Conservation (phyloP, 2,113 vertebrate species). For the Thalassoma bifasciatum region DNA sequence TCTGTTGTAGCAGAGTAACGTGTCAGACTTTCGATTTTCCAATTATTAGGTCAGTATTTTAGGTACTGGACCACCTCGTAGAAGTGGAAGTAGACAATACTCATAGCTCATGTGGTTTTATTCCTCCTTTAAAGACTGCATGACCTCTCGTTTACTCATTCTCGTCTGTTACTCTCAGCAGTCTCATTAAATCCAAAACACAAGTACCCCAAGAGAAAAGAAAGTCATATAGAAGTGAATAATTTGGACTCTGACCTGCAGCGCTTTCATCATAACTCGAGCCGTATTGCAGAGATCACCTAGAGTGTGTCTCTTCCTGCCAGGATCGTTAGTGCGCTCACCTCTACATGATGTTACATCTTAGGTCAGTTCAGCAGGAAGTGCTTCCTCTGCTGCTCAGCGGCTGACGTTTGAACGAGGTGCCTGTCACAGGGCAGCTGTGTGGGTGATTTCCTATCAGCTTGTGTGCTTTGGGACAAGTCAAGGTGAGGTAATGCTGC, state of each 20-base stretch:
- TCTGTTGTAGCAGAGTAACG: no score
- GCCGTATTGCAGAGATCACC: not conserved
- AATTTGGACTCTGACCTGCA: constrained; percentile 2
- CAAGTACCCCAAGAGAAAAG: not conserved
- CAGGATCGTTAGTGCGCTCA: constrained; percentile 28
- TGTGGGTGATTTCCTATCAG: constrained; percentile 48
- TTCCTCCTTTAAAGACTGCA: not conserved
- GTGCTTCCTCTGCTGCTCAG: constrained; percentile 33
- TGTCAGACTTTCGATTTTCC: no score
- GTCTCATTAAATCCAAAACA: constrained; percentile 2
- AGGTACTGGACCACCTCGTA: no score
- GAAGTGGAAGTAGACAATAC: no score
- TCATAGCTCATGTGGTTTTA: no score
- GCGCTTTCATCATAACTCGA: not conserved
- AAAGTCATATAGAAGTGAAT: not conserved
- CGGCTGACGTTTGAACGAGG: not conserved
- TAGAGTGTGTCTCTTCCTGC: constrained; percentile 4
- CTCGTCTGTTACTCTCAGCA: not conserved
- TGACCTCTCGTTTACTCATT: not conserved
- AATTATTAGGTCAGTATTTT: no score
- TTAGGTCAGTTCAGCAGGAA: constrained; percentile 38
- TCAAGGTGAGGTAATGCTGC: constrained; percentile 69
- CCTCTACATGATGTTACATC: constrained; percentile 18
- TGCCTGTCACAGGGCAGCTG: constrained; percentile 23
- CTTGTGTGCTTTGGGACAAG: constrained; percentile 50